Percentiles rank a stretch among this genome's conserved stretches.
These are phyloP conservation scores for Metacarcinus magister DNA, from an alignment of 2,888 invertebrate genomes.

Conservation along the genomic window DNA sequence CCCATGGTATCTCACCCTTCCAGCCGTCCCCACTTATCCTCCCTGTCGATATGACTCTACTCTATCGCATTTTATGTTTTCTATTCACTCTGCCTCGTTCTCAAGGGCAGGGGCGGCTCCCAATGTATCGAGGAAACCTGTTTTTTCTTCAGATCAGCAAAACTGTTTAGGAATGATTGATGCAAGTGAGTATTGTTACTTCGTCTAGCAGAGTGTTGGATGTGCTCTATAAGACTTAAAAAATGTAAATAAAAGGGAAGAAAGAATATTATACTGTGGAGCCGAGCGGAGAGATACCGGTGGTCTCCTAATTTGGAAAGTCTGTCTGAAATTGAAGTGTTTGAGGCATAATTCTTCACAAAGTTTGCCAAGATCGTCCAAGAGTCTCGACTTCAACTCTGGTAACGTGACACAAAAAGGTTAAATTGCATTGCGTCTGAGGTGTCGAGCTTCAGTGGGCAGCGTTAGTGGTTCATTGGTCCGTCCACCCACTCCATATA, in stretches of 20 bases:
- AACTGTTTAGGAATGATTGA: background rate
- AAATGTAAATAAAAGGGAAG: background rate
- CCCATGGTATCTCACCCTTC: background rate
- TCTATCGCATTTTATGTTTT: background rate
- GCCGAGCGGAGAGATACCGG: background rate
- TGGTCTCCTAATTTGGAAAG: background rate
- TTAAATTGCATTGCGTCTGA: background rate
- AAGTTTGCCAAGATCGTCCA: background rate
- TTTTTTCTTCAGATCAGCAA: background rate
- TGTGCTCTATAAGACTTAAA: background rate
- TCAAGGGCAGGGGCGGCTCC: background rate
- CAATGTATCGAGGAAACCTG: background rate
- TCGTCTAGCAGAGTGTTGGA: background rate
- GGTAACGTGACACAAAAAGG: conserved; percentile 20
- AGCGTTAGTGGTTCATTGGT: conserved; percentile 30
- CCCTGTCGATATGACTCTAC: background rate
- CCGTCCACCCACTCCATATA: background rate
- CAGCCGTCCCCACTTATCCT: conserved; percentile 27
- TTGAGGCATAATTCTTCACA: background rate
- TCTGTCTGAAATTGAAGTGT: background rate
- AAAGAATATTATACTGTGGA: background rate
- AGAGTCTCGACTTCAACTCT: background rate
- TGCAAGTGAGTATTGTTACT: background rate
- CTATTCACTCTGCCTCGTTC: background rate
- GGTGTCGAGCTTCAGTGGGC: background rate